These are phyloP conservation scores for Zoanthus sansibaricus DNA, from an alignment of 92 coral and sea anemone species.

Conservation along the genomic window DNA sequence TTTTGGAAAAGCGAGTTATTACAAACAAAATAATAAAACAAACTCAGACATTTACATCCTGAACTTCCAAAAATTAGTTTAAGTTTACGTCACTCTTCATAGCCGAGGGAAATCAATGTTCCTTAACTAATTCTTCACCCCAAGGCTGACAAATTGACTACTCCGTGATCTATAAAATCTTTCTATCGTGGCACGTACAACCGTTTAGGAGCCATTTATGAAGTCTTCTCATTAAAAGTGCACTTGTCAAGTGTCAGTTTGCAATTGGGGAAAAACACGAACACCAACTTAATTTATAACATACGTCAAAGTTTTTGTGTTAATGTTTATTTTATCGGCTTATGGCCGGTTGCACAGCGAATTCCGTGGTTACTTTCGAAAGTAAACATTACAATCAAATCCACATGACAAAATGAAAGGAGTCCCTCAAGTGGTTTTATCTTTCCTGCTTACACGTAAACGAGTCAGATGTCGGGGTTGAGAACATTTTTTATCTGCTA, in stretches of 20 bases:
- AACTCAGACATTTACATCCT: too few relatives aligned
- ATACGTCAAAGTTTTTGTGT: background rate
- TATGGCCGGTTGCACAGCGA: background rate
- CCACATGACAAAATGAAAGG: background rate
- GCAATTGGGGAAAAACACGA: background rate
- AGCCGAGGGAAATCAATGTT: background rate
- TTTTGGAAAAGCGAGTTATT: too few relatives aligned
- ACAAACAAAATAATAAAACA: too few relatives aligned
- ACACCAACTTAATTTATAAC: background rate
- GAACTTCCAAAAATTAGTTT: background rate
- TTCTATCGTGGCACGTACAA: conserved; percentile 36
- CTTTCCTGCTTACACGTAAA: conserved; percentile 32
- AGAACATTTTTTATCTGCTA: conserved; percentile 11
- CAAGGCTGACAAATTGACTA: conserved; percentile 9
- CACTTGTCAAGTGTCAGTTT: background rate
- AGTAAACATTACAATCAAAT: background rate
- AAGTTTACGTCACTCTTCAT: too few relatives aligned
- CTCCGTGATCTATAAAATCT: background rate
- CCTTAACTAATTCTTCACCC: background rate
- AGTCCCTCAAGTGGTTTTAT: background rate
- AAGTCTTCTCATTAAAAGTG: background rate
- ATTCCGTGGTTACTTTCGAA: background rate
- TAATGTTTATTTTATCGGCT: background rate
- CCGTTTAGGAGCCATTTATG: conserved; percentile 24
- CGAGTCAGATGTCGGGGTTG: conserved; percentile 12